Evolutionary conservation across 2,797 vertebrate species (phyloP).

Genomic region (Hylomyscus alleni): DNA sequence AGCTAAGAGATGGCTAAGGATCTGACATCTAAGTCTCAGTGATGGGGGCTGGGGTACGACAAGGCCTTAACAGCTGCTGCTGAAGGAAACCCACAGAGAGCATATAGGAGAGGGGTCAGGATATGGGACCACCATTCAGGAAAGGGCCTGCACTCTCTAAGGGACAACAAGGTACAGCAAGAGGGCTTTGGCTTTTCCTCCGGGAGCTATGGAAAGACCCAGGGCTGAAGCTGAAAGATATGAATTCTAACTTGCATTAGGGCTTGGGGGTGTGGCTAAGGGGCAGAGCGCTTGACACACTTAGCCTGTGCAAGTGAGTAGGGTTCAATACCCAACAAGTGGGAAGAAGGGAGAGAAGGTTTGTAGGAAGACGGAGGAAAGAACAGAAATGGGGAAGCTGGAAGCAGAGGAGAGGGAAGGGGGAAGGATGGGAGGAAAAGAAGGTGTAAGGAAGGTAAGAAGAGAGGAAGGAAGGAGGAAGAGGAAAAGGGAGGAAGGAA

Average conservation of each 20-base stretch:
- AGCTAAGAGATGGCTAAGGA: neutral
- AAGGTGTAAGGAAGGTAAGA: neutral
- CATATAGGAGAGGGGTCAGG: neutral
- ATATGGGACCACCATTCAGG: neutral
- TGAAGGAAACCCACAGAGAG: neutral
- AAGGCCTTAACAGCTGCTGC: neutral
- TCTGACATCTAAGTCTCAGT: neutral
- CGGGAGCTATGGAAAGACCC: neutral
- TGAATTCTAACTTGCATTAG: neutral
- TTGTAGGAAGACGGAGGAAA: neutral
- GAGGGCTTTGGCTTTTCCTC: neutral
- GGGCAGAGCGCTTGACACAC: neutral
- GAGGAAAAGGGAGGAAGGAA: no score
- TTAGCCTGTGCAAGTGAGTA: neutral
- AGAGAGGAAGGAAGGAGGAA: no score
- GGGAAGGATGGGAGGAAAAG: rapidly evolving
- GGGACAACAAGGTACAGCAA: neutral
- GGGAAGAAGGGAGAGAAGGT: neutral
- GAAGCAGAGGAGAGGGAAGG: neutral
- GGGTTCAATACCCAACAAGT: neutral
- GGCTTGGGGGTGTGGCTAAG: neutral
- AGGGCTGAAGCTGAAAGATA: neutral
- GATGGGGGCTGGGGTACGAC: neutral
- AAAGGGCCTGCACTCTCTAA: neutral
- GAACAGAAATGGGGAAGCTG: neutral